Evolutionary conservation across 2,113 vertebrate genomes (phyloP).

Genomic region (Heterochromis multidens): DNA sequence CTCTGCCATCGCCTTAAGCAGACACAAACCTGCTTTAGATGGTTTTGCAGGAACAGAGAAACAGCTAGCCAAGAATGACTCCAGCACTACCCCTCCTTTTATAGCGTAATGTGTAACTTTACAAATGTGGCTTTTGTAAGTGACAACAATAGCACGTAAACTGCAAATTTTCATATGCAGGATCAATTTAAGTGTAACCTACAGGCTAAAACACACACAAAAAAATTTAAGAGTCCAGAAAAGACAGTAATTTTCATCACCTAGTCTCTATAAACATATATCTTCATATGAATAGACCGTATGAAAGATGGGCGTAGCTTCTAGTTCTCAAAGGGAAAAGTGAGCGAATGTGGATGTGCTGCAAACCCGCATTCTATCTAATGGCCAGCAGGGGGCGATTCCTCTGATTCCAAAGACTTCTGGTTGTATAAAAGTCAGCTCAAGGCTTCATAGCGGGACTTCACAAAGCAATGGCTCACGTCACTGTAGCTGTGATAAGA

Average conservation of each 20-base stretch:
- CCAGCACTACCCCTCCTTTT: background rate
- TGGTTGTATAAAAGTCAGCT: background rate
- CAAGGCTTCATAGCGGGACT: background rate
- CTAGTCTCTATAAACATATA: too few species aligned
- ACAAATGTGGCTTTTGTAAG: background rate
- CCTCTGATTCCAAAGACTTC: background rate
- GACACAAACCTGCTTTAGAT: background rate
- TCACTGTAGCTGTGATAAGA: background rate
- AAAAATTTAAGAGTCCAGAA: background rate
- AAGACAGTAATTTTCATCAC: background rate
- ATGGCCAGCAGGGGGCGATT: background rate
- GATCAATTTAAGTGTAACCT: background rate
- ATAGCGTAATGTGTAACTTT: background rate
- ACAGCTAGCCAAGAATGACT: background rate
- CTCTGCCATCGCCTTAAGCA: background rate
- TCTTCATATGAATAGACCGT: background rate
- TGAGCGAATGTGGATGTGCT: background rate
- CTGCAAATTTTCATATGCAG: background rate
- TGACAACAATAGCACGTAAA: background rate
- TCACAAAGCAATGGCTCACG: background rate
- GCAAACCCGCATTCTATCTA: accelerated
- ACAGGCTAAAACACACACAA: background rate
- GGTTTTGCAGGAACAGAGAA: background rate
- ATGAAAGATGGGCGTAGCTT: background rate
- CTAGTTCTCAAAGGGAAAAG: background rate